These are phyloP conservation scores for Scolanthus callimorphus DNA, from an alignment of 92 coral and sea anemone species.

Conservation along the genomic window DNA sequence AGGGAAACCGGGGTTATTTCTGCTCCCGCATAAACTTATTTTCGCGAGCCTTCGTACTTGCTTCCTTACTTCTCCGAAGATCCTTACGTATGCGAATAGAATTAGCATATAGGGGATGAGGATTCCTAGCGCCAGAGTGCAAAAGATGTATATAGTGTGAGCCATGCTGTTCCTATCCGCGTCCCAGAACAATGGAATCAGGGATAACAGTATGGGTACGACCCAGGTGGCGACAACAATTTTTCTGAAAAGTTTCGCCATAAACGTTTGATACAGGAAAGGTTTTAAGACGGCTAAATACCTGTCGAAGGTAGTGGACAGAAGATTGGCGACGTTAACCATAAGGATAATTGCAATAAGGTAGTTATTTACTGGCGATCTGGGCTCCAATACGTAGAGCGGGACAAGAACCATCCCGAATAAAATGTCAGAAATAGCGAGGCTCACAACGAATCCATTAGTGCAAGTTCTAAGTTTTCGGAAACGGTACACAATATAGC, in stretches of 20 bases:
- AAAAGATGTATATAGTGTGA: constrained; percentile 37
- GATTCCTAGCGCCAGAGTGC: constrained; percentile 31
- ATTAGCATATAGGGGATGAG: constrained; percentile 41
- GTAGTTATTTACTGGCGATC: constrained; percentile 29
- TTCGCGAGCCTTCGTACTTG: constrained; percentile 23
- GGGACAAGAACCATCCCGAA: constrained; percentile 50
- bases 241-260: constrained; percentile 32
- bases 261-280: constrained; percentile 26
- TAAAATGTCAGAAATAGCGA: constrained; percentile 46
- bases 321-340: constrained; percentile 46
- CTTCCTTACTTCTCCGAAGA: constrained; percentile 50
- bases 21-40: constrained; percentile 1
- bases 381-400: constrained; percentile 18
- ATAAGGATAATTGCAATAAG: constrained; percentile 40
- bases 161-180: constrained; percentile 22
- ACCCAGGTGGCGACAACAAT: constrained; percentile 35
- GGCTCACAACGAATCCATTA: constrained; percentile 36
- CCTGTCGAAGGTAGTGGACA: constrained; percentile 47
- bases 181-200: constrained; percentile 44
- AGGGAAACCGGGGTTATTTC: constrained; percentile 21
- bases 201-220: constrained; percentile 21
- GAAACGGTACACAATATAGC: constrained; percentile 42
- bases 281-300: constrained; percentile 52
- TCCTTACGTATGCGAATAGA: constrained; percentile 43
- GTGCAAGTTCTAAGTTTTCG: constrained; percentile 41